A percentile compares a stretch with the other conserved stretches of the same genome.
Conservation (phyloP, 2,797 vertebrate genomes). For the Borostomias antarcticus region DNA sequence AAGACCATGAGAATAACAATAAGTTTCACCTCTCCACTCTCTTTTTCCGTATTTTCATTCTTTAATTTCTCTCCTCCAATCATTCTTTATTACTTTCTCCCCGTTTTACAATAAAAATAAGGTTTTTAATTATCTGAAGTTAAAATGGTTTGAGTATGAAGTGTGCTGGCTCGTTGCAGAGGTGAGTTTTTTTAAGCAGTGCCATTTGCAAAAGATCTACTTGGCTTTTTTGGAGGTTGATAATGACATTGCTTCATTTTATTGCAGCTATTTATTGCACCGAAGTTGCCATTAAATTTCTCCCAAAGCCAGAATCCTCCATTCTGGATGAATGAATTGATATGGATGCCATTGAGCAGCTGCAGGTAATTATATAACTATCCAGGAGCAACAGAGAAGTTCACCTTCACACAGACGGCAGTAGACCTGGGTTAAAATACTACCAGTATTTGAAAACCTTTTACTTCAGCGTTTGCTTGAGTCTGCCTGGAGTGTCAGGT, state of each 20-base stretch:
- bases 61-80: constrained; percentile 23
- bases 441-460: too few species aligned
- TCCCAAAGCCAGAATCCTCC: constrained; percentile 41
- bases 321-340: constrained; percentile 58
- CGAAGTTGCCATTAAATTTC: constrained; percentile 53
- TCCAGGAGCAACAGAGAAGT: constrained; percentile 52
- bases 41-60: constrained; percentile 23
- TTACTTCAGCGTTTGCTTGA: too few species aligned
- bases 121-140: constrained; percentile 64
- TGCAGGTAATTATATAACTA: constrained; percentile 51
- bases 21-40: constrained; percentile 36
- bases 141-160: constrained; percentile 60
- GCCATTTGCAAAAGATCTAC: constrained; percentile 53
- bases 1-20: constrained; percentile 52
- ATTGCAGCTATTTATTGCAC: constrained; percentile 58
- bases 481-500: too few species aligned
- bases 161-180: constrained; percentile 57
- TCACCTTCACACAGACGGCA: constrained; percentile 38
- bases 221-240: constrained; percentile 58
- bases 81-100: constrained; percentile 52
- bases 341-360: constrained; percentile 39
- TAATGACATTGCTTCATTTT: constrained; percentile 64
- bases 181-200: constrained; percentile 42
- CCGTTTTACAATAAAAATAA: constrained; percentile 43
- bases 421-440: too few species aligned